Evolutionary conservation across 2,888 invertebrate genomes (phyloP).

Genomic region (Tetranychus truncatus): DNA sequence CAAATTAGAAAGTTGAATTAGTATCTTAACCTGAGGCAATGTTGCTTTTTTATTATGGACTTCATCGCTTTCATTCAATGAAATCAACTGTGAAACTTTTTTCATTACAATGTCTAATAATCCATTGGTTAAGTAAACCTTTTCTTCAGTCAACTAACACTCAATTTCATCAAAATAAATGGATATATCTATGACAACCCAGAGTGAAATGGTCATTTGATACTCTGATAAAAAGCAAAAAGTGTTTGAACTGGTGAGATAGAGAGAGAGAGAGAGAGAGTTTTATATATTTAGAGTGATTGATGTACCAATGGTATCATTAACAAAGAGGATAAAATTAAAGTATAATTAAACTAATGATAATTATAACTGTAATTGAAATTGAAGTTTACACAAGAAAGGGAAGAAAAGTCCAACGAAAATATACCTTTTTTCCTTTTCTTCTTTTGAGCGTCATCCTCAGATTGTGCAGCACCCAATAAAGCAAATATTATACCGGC

Average conservation of each 20-base stretch:
- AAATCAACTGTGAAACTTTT: neutral
- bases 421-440: constrained; percentile 49
- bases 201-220: constrained; percentile 3
- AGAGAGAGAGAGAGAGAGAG: constrained; percentile 3
- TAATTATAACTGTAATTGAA: neutral
- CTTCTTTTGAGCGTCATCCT: constrained; percentile 22
- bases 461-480: constrained; percentile 43
- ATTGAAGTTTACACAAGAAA: neutral
- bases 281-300: neutral
- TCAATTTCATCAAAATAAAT: too few species aligned
- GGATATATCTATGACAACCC: too few species aligned
- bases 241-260: neutral
- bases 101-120: neutral
- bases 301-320: neutral
- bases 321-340: constrained; percentile 10
- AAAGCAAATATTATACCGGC: constrained; percentile 98
- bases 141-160: neutral
- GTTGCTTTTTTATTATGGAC: neutral
- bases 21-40: neutral
- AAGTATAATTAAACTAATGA: neutral
- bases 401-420: neutral
- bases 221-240: neutral
- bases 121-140: neutral
- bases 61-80: neutral
- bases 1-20: neutral